A percentile compares a stretch with the other conserved stretches of the same genome.
Conservation (phyloP, 53 echinoderm and acorn worm genomes). For the Glandiceps talaboti region DNA sequence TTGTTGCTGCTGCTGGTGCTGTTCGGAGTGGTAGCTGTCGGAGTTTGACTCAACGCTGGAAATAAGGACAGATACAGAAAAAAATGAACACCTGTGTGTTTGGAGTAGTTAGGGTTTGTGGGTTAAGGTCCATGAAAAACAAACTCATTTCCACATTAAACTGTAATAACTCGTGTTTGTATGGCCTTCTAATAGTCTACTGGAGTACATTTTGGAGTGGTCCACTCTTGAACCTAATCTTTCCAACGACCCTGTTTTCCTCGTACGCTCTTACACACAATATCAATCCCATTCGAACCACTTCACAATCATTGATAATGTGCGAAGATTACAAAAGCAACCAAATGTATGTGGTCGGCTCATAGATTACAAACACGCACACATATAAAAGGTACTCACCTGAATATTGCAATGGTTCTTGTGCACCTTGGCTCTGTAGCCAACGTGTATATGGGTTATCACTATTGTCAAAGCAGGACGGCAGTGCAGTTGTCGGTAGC, state of each 20-base stretch:
- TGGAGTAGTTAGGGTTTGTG: conserved; percentile 7
- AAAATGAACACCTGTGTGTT: conserved; percentile 20
- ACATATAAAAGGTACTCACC: conserved; percentile 39
- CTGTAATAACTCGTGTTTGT: neutral
- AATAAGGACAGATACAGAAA: conserved; percentile 2
- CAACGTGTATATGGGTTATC: conserved; percentile 97
- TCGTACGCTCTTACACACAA: neutral
- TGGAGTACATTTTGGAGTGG: neutral
- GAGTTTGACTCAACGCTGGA: conserved; percentile 20
- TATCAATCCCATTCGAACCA: too few relatives aligned
- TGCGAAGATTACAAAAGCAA: too few relatives aligned
- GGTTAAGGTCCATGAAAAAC: neutral
- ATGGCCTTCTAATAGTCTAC: neutral
- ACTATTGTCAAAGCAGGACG: conserved; percentile 53
- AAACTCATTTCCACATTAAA: neutral
- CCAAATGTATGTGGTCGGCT: neutral
- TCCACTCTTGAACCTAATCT: neutral
- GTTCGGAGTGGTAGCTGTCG: too few relatives aligned
- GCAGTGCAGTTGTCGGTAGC: conserved; percentile 12
- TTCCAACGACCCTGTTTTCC: neutral
- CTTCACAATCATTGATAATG: too few relatives aligned
- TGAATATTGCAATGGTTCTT: conserved; percentile 69
- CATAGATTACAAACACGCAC: neutral
- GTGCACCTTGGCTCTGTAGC: conserved; percentile 77
- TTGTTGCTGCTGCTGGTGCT: too few relatives aligned